Evolutionary conservation across 2,113 vertebrate species (phyloP).

Genomic region (Macaca nemestrina): DNA sequence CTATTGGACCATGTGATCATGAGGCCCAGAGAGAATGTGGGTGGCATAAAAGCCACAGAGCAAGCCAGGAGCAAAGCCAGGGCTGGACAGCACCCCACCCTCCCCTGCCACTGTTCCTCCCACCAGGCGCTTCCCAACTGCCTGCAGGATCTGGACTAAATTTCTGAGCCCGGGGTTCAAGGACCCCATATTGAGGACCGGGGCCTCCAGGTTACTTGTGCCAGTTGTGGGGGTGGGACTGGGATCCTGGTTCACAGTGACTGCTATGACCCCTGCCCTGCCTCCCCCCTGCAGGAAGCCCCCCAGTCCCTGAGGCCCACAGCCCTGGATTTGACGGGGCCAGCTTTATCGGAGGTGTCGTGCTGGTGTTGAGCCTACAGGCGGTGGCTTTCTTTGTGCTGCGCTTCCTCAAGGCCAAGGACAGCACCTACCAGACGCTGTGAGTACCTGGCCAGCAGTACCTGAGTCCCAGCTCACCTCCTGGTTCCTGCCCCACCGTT

Average conservation of each 20-base stretch:
- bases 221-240: not conserved
- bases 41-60: not conserved
- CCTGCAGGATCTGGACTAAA: not conserved
- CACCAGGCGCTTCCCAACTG: not conserved
- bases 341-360: constrained; percentile 94
- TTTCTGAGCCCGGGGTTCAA: not conserved
- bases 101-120: not conserved
- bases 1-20: not conserved
- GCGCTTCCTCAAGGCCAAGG: constrained; percentile 94
- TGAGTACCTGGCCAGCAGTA: constrained; percentile 82
- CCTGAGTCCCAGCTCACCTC: too few relatives aligned
- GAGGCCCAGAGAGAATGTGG: not conserved
- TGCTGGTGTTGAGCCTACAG: constrained; percentile 93
- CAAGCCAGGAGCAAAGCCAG: not conserved
- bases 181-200: not conserved
- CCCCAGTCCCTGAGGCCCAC: constrained; percentile 77
- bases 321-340: constrained; percentile 92
- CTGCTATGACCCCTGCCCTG: not conserved
- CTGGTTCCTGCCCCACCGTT: not conserved
- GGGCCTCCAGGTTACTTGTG: not conserved
- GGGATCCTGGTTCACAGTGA: not conserved
- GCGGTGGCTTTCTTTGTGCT: constrained; percentile 89
- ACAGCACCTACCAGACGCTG: constrained; percentile 96
- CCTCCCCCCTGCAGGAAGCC: constrained; percentile 56
- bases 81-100: not conserved